Evolutionary conservation across 2,797 vertebrate genomes (phyloP), one percentile per base, ranked within the genome.

Genomic region (Lithobates sylvaticus): DNA sequence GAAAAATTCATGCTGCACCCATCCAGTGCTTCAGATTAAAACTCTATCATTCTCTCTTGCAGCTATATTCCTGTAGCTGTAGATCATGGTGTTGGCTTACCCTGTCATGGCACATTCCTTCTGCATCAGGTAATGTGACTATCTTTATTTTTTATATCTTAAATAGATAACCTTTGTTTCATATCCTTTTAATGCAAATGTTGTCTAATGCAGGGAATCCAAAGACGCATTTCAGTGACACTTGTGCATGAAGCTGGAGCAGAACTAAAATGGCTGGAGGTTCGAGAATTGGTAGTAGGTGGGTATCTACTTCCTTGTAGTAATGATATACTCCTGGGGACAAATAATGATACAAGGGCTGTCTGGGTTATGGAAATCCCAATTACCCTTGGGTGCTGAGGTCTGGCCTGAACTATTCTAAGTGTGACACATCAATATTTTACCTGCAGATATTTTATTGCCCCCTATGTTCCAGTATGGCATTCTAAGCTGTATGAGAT

Each of bases 261-360:
- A 73, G 97, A 98, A 77, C 94, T 99, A 79, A 94, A 92, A 85
- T 99, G 98, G 98, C 97, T 95, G 88, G 98, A 99, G 87, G 95
- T 99, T 74, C 95, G 97, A 3, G 98, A 99, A 91, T 95, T 99
- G 81, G 98, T 99, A 82, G 97, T 99, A 76, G 98, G 98, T 99
- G 91, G 93, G 98, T 91, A 9, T 75, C 32, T 29, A 7, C 15
- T 29, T 71, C 6, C 21, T 61, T 23, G 8, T 8, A 23, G 5
- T 8, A 23, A 5, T 23, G 3, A 61, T 23, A 61, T 9, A 21
- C 10, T 54, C 15, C 5, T 12, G 44, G 4, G 44, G 15, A 54
- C 15, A 18, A 54, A 54, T 16, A 54, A 16, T 18, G 50, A 16
- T 18, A 54, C 16, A 18, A 54, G 13, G 50, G 2, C 13, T 47